Conservation (phyloP, 2,797 vertebrate genomes). For the Macrochelys suwanniensis region DNA sequence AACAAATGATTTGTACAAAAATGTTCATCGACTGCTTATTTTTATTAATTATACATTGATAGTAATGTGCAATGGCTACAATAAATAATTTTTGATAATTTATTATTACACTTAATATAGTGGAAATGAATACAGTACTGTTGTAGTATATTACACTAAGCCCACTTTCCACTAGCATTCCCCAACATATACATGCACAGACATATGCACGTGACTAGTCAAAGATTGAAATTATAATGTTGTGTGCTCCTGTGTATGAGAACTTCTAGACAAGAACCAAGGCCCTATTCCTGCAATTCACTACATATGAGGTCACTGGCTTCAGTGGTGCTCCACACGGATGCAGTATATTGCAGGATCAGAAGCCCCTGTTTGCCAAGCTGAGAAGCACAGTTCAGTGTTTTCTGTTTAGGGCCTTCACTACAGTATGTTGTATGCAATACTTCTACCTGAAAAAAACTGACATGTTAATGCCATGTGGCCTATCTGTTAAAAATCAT, state of each 20-base stretch:
- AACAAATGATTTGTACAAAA: background rate
- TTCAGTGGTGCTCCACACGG: background rate
- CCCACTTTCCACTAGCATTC: background rate
- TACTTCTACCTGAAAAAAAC: background rate
- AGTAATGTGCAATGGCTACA: background rate
- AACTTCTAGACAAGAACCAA: background rate
- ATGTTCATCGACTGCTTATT: background rate
- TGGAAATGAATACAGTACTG: background rate
- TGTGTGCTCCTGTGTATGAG: accelerated
- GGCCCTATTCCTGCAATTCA: background rate
- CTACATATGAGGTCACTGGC: background rate
- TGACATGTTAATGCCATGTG: conserved; percentile 4
- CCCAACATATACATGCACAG: background rate
- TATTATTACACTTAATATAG: background rate
- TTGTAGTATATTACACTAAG: background rate
- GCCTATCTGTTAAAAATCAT: background rate
- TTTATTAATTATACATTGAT: accelerated
- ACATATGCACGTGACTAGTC: background rate
- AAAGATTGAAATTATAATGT: background rate
- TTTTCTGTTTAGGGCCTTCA: background rate
- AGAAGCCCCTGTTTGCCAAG: accelerated
- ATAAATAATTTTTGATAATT: background rate
- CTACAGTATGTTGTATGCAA: background rate
- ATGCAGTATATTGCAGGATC: background rate
- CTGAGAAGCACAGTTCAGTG: background rate